These are phyloP conservation scores for Acanthaster planci DNA, from an alignment of 35 echinoderm and acorn worm genomes.

Conservation along the genomic window DNA sequence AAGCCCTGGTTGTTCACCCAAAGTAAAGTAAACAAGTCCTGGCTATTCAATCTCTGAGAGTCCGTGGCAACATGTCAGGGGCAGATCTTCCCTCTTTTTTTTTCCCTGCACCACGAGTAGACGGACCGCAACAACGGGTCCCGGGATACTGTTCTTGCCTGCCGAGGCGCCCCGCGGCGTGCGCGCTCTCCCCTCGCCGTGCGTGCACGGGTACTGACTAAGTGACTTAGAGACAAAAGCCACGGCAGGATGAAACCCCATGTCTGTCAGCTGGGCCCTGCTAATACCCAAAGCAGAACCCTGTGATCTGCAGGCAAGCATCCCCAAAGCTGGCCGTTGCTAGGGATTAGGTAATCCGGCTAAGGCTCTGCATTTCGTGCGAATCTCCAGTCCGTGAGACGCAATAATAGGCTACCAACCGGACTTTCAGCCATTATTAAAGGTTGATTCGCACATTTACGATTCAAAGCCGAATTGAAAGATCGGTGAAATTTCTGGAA, in stretches of 20 bases:
- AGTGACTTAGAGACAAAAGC: conserved; percentile 22
- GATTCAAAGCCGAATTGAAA: no score
- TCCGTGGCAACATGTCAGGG: background rate
- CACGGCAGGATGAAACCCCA: background rate
- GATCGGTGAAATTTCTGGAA: no score
- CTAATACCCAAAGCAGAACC: conserved; percentile 31
- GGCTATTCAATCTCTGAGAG: background rate
- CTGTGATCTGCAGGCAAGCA: background rate
- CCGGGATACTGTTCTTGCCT: no score
- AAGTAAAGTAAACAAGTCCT: conserved; percentile 12
- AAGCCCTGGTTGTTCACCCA: background rate
- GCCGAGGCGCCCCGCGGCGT: background rate
- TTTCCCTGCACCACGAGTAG: background rate
- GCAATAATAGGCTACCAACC: no score
- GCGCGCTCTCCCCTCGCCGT: background rate
- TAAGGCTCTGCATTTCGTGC: no score
- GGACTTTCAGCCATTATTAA: no score
- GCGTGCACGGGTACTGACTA: background rate
- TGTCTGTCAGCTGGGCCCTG: background rate
- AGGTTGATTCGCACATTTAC: no score
- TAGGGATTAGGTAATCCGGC: no score
- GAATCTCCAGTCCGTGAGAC: no score
- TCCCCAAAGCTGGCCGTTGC: no score
- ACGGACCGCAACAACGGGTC: no score
- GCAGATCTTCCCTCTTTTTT: background rate